Conservation (phyloP, 2,797 vertebrate genomes). For the Notamacropus eugenii region DNA sequence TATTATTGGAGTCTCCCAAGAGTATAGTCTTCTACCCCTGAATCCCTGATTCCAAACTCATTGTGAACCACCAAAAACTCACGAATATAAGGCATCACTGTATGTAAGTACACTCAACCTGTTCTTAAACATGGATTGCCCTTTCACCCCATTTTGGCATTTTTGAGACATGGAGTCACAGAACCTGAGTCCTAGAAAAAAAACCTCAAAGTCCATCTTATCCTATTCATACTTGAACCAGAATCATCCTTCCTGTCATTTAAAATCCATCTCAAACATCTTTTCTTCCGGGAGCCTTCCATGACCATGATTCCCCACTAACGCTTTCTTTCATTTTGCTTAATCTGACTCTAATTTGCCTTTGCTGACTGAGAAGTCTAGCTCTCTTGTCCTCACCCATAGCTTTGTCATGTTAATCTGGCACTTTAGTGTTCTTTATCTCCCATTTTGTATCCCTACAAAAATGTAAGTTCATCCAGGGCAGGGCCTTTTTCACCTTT, state of each 20-base stretch:
- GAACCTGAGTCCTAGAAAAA: neutral
- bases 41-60: neutral
- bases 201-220: neutral
- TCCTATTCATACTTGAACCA: neutral
- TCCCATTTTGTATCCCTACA: neutral
- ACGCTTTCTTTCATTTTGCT: neutral
- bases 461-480: neutral
- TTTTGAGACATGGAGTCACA: neutral
- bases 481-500: neutral
- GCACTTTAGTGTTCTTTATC: neutral
- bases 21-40: neutral
- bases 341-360: neutral
- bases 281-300: neutral
- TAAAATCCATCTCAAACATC: neutral
- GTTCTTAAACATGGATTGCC: neutral
- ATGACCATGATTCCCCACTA: neutral
- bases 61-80: neutral
- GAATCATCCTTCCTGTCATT: neutral
- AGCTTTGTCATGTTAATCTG: neutral
- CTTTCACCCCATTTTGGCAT: neutral
- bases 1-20: neutral
- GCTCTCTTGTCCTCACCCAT: neutral
- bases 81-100: neutral
- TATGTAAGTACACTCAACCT: neutral
- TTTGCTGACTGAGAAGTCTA: neutral